Evolutionary conservation across 1,140 invertebrate genomes (phyloP).

Genomic region (Philotrypesis tridentata): DNA sequence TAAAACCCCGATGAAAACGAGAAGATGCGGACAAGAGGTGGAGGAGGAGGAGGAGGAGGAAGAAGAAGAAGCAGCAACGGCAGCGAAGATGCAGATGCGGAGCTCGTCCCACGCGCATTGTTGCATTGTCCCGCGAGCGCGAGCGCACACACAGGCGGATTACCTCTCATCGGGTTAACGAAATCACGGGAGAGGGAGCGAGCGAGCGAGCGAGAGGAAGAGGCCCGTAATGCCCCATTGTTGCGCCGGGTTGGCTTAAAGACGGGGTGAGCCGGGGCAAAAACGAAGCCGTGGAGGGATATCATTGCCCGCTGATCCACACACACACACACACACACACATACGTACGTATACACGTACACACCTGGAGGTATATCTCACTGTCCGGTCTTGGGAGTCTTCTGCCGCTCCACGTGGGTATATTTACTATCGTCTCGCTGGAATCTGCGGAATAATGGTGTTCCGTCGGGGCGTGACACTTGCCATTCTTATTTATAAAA

Average conservation of each 20-base stretch:
- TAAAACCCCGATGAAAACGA: slow-evolving; percentile 22
- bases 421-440: slow-evolving; percentile 56
- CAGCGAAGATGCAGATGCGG: slow-evolving; percentile 42
- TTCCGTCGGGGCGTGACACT: slow-evolving; percentile 59
- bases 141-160: slow-evolving; percentile 52
- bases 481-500: slow-evolving; percentile 58
- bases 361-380: slow-evolving; percentile 3
- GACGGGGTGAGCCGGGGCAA: slow-evolving; percentile 38
- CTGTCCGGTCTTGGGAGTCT: slow-evolving; percentile 22
- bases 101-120: slow-evolving; percentile 61
- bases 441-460: slow-evolving; percentile 60
- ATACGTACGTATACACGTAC: too few relatives aligned
- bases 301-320: slow-evolving; percentile 49
- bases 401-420: neutral
- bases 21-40: neutral
- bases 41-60: slow-evolving; percentile 2
- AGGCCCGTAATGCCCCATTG: slow-evolving; percentile 61
- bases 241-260: slow-evolving; percentile 48
- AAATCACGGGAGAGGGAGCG: slow-evolving; percentile 51
- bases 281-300: slow-evolving; percentile 41
- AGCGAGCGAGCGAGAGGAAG: slow-evolving; percentile 9
- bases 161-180: slow-evolving; percentile 62
- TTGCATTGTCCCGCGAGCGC: slow-evolving; percentile 60
- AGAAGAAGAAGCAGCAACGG: neutral
- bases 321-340: neutral